Base-by-base conservation (phyloP, 1,140 invertebrate genomes). In the Drosophila ironensis region DNA sequence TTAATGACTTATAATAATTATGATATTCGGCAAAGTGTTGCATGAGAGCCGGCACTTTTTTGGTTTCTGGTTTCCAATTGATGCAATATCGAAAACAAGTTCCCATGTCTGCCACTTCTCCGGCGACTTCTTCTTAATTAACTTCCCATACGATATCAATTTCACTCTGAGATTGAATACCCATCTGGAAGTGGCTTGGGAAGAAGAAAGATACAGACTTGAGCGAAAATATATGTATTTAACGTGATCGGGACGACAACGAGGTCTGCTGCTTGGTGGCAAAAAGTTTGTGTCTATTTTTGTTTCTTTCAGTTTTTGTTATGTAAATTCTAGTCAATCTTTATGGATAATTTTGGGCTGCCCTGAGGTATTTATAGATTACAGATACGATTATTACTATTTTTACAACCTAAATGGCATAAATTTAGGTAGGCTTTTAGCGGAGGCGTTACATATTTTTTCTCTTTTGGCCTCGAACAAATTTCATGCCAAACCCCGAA, bases 1-100 rank as follows among this genome's bases (percentile, higher is more conserved):
- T 84, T 78, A 84, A 84, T 80, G 74, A 78, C 80, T 86, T 56
- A 48, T 71, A 78, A 86, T 84, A 86, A 80, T 84, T 84, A 84
- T 87, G 74, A 84, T 72, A 74, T 87, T 80, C 59, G 47, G 50
- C 14, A 20, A 33, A 25, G 20, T 33, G 57, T 33, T 1, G 41
- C 9, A 1, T 7, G 40, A 38, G 25, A 20, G 59, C 30, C 70
- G 54, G 38, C 76, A 81, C 77, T 81, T 81, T 76, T 76, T 59
- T 66, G 73, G 73, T 77, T 76, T 76, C 73, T 75, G 42, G 66
- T 53, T 40, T 28, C 37, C 50, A 56, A 64, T 72, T 45, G 52
- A 47, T 53, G 52, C 50, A 73, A 63, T 57, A 47, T 50, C 46
- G 37, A 7, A 75, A 80, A 71, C 76, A 47, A 25, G 77, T 76